These are phyloP conservation scores for Nemapogon koenigi DNA, from an alignment of 2,888 invertebrate genomes.

Conservation along the genomic window DNA sequence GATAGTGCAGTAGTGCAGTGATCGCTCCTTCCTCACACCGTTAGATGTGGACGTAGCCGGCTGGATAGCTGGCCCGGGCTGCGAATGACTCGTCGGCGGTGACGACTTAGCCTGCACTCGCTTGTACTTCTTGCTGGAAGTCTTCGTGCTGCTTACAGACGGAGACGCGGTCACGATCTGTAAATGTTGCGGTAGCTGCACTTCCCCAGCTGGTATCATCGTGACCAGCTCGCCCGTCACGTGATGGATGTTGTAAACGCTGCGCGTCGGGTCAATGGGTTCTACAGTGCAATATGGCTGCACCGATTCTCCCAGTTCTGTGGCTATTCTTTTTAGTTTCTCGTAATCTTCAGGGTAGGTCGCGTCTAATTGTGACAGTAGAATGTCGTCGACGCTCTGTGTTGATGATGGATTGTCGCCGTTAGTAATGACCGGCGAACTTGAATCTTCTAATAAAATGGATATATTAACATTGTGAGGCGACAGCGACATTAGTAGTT, in stretches of 20 bases:
- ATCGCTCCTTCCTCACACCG: conserved; percentile 83
- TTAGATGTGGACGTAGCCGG: conserved; percentile 70
- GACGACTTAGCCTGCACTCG: conserved; percentile 63
- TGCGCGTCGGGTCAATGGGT: conserved; percentile 55
- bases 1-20: conserved; percentile 90
- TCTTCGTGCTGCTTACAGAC: conserved; percentile 68
- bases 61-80: conserved; percentile 42
- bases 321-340: conserved; percentile 82
- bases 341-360: conserved; percentile 83
- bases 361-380: conserved; percentile 72
- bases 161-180: conserved; percentile 67
- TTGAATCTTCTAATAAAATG: conserved; percentile 54
- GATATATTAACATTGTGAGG: conserved; percentile 52
- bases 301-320: conserved; percentile 80
- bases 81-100: conserved; percentile 40
- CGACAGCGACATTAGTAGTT: conserved; percentile 48
- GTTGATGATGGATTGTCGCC: conserved; percentile 64
- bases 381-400: conserved; percentile 72
- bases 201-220: conserved; percentile 53
- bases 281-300: conserved; percentile 72
- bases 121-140: conserved; percentile 73
- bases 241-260: conserved; percentile 63
- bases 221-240: conserved; percentile 54
- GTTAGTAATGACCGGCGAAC: conserved; percentile 42
- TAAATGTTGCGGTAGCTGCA: conserved; percentile 53